A percentile compares a stretch with the other conserved stretches of the same genome.
Evolutionary conservation across 2,797 vertebrate genomes (phyloP).

Genomic region (Yasuhikotakia modesta): DNA sequence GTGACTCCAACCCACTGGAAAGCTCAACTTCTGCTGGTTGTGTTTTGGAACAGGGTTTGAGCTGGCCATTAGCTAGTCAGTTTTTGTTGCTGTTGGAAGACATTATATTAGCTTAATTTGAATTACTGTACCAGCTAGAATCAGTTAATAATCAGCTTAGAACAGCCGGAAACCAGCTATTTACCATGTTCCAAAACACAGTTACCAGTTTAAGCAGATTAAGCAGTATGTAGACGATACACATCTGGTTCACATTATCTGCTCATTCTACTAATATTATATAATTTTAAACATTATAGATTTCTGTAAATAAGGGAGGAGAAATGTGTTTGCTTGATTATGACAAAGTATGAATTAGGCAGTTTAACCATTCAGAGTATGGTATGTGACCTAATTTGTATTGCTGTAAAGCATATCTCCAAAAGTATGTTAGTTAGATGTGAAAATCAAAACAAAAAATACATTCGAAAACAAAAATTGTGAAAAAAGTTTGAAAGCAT

Average conservation of each 20-base stretch:
- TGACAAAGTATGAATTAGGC: neutral
- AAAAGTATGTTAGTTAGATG: neutral
- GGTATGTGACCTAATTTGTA: neutral
- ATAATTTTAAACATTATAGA: neutral
- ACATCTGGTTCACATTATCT: neutral
- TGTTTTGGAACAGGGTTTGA: neutral
- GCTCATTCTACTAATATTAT: neutral
- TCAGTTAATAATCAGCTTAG: neutral
- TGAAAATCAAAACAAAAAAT: neutral
- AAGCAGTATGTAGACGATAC: neutral
- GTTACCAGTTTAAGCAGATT: neutral
- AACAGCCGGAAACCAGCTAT: neutral
- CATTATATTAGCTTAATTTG: neutral
- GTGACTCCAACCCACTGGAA: neutral
- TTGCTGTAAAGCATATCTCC: neutral
- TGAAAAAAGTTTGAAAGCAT: neutral
- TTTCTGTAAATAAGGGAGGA: neutral
- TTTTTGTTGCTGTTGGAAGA: neutral
- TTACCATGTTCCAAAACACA: neutral
- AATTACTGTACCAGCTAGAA: too few relatives aligned
- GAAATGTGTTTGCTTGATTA: too few relatives aligned
- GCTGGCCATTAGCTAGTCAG: too few relatives aligned
- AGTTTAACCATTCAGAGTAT: neutral
- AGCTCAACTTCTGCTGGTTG: neutral
- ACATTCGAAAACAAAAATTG: neutral